phyloP scores from a whole-genome alignment of 1,140 invertebrate genomes.

The Nylanderia fulva region DNA sequence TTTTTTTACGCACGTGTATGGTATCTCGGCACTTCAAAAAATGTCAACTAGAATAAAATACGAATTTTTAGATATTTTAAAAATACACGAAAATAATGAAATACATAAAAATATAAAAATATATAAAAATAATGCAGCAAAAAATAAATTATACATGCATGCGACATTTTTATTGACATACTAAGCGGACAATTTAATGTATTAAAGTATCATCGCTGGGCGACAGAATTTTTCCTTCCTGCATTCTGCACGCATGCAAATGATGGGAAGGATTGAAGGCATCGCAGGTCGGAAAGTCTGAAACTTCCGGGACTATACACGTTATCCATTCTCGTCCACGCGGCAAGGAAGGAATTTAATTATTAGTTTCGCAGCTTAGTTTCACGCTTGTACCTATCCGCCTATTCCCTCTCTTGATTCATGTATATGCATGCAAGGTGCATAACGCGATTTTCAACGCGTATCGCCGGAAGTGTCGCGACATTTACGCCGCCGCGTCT shows the following conservation, averaged over 20 bases:
- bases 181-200: neutral
- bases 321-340: constrained; percentile 59
- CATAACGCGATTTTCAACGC: constrained; percentile 73
- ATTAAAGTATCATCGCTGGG: neutral
- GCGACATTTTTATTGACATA: neutral
- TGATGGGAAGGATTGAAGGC: constrained; percentile 61
- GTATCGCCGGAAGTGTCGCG: constrained; percentile 53
- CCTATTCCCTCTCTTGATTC: constrained; percentile 61
- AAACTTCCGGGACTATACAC: constrained; percentile 62
- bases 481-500: neutral
- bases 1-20: constrained; percentile 2
- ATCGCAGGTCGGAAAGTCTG: constrained; percentile 64
- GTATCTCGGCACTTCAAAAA: neutral
- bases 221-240: constrained; percentile 58
- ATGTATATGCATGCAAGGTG: constrained; percentile 80
- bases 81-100: no score
- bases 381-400: constrained; percentile 69
- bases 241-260: constrained; percentile 52
- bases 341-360: constrained; percentile 78
- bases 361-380: constrained; percentile 82
- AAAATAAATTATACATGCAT: neutral
- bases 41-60: neutral
- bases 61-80: neutral
- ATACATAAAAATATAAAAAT: neutral
- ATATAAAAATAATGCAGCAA: constrained; percentile 6